Conservation (phyloP, 2,797 vertebrate species). For the Gambelia wislizenii region DNA sequence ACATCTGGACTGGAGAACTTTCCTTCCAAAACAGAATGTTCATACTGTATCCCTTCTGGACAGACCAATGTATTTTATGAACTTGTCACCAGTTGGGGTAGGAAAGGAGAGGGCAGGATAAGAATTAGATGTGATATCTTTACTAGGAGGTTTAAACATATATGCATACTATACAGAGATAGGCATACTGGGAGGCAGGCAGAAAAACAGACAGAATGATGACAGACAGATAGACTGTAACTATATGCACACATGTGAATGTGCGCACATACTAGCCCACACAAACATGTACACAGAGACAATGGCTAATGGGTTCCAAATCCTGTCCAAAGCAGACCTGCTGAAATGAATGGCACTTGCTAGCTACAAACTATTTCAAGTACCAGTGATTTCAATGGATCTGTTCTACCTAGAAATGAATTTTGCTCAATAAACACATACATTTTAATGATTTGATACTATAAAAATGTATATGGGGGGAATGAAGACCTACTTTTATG, state of each 20-base stretch:
- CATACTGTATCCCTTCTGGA: constrained; percentile 34
- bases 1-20: constrained; percentile 65
- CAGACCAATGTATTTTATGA: constrained; percentile 20
- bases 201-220: background rate
- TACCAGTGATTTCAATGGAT: background rate
- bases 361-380: background rate
- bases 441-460: constrained; percentile 17
- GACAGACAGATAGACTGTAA: background rate
- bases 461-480: background rate
- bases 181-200: too few relatives aligned
- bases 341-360: background rate
- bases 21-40: constrained; percentile 43
- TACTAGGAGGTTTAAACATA: background rate
- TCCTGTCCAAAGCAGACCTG: background rate
- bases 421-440: background rate
- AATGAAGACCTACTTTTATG: rapidly evolving
- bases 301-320: too few relatives aligned
- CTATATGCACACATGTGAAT: too few relatives aligned
- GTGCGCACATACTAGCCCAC: too few relatives aligned
- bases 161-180: background rate
- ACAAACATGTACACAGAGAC: too few relatives aligned
- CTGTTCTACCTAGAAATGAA: background rate
- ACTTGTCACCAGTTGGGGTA: constrained; percentile 36
- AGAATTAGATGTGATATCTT: background rate
- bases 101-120: background rate